Conservation (phyloP, 1,140 invertebrate species). For the Drosophila kurseongensis region DNA sequence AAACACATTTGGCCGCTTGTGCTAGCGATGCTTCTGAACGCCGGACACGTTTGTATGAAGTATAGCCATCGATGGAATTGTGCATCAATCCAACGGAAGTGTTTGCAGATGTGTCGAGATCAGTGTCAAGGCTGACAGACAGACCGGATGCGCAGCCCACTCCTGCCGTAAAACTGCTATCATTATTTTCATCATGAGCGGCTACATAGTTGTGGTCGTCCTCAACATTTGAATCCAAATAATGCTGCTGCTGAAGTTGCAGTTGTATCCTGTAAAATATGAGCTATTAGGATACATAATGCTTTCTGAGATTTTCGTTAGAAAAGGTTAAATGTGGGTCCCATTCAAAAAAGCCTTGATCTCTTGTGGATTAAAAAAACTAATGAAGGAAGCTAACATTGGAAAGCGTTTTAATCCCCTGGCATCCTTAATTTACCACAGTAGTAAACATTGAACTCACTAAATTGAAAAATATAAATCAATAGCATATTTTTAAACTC, state of each 20-base stretch:
- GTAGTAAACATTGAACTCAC: too few species aligned
- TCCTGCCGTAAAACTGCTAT: conserved; percentile 56
- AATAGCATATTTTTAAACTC: too few species aligned
- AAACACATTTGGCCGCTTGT: conserved; percentile 91
- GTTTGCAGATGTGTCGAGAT: conserved; percentile 62
- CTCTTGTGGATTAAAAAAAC: too few species aligned
- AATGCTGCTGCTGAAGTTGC: conserved; percentile 50
- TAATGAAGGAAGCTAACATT: too few species aligned
- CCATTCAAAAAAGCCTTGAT: too few species aligned
- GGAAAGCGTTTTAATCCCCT: too few species aligned
- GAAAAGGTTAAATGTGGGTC: too few species aligned
- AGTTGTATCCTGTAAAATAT: conserved; percentile 28
- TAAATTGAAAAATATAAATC: too few species aligned
- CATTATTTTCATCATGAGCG: conserved; percentile 74
- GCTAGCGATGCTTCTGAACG: conserved; percentile 90
- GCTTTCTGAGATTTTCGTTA: too few species aligned
- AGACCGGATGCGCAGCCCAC: conserved; percentile 20
- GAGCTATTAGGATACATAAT: too few species aligned
- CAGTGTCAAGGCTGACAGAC: conserved; percentile 59
- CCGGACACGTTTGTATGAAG: conserved; percentile 85
- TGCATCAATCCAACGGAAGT: conserved; percentile 54
- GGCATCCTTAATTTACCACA: too few species aligned
- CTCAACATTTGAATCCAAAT: conserved; percentile 75
- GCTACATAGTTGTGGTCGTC: conserved; percentile 81
- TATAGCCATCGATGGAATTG: conserved; percentile 63